A percentile compares a stretch with the other conserved stretches of the same genome.
These are phyloP conservation scores for Trachelus stipa DNA, from an alignment of 2,888 invertebrate species.

Conservation along the genomic window DNA sequence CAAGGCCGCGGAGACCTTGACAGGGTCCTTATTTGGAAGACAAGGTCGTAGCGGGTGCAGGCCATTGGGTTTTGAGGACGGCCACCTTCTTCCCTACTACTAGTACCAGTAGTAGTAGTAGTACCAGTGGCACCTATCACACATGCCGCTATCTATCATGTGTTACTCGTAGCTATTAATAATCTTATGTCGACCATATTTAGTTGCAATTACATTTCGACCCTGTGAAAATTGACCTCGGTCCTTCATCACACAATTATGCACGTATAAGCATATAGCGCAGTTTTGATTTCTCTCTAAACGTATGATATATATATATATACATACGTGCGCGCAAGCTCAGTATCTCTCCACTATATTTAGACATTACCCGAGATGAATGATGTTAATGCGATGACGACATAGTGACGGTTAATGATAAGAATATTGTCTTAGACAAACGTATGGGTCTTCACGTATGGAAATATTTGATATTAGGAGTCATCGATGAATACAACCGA, in stretches of 20 bases:
- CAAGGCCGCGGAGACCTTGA: conserved; percentile 57
- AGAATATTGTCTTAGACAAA: background rate
- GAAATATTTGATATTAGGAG: background rate
- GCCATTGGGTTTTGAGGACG: conserved; percentile 62
- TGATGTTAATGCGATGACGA: background rate
- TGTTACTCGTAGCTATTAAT: background rate
- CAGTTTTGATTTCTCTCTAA: background rate
- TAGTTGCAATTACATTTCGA: background rate
- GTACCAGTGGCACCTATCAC: background rate
- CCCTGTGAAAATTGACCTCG: background rate
- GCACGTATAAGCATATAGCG: background rate
- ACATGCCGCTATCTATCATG: background rate
- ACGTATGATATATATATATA: background rate
- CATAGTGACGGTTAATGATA: background rate
- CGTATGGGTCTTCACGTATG: background rate
- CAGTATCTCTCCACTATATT: background rate
- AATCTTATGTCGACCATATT: background rate
- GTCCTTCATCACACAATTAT: background rate
- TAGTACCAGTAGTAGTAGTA: background rate
- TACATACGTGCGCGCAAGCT: background rate
- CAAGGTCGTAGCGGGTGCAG: conserved; percentile 57
- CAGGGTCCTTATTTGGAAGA: conserved; percentile 57
- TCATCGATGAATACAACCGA: background rate
- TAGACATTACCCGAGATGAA: background rate
- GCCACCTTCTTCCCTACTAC: conserved; percentile 24